Conservation (phyloP, 2,113 vertebrate genomes). For the Xiphophorus couchianus region DNA sequence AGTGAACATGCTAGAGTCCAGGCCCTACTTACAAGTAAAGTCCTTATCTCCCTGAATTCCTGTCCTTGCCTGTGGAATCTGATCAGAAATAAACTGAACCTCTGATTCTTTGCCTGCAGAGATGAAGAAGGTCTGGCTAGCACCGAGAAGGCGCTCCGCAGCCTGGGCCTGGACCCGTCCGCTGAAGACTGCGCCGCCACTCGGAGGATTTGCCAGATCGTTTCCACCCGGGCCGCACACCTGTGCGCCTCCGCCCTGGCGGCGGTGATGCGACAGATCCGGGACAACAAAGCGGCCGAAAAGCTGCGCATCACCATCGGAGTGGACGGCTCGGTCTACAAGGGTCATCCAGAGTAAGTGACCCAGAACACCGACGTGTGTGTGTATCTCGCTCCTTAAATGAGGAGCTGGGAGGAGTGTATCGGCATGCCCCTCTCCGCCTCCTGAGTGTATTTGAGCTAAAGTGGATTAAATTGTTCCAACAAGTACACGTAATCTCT, state of each 20-base stretch:
- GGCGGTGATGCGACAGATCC: conserved; percentile 88
- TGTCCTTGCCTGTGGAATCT: neutral
- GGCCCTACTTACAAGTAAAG: no score
- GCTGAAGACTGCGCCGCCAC: conserved; percentile 88
- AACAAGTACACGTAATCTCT: neutral
- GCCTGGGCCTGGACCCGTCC: conserved; percentile 84
- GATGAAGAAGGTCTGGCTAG: conserved; percentile 87
- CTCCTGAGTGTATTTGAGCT: neutral
- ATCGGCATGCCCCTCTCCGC: no score
- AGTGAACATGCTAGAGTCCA: no score
- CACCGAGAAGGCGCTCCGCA: conserved; percentile 82
- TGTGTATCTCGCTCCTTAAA: neutral
- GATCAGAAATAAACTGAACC: neutral
- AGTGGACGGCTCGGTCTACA: conserved; percentile 94
- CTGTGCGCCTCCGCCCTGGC: conserved; percentile 89
- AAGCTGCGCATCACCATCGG: conserved; percentile 88
- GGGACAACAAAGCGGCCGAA: conserved; percentile 91
- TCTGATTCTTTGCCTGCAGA: conserved; percentile 64
- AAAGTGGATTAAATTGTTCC: neutral
- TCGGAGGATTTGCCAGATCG: conserved; percentile 90
- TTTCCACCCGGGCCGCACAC: conserved; percentile 90
- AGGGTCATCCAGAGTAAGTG: conserved; percentile 94
- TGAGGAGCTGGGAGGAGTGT: neutral
- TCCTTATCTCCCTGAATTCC: neutral
- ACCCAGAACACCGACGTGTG: accelerated